Evolutionary conservation across 2,797 vertebrate species (phyloP).

Genomic region (Sarcophilus harrisii): DNA sequence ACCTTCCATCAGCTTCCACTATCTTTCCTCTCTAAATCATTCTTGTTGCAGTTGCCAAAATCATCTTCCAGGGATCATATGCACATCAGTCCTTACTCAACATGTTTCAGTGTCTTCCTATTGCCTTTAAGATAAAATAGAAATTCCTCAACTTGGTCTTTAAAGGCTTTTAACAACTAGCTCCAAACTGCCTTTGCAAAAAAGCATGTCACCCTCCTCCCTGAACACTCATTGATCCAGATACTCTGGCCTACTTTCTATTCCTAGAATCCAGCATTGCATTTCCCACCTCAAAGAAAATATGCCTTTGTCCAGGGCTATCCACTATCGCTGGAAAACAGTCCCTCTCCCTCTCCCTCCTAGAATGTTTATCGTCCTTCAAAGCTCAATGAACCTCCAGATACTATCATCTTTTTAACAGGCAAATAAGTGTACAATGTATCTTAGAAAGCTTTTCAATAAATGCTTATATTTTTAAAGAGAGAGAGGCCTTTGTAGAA

Average conservation of each 20-base stretch:
- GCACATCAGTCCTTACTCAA: neutral
- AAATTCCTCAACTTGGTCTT: neutral
- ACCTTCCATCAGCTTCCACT: neutral
- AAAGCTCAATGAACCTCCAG: neutral
- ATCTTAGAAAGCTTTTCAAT: slow-evolving; percentile 20
- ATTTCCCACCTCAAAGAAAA: neutral
- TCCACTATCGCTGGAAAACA: neutral
- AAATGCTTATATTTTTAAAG: slow-evolving; percentile 17
- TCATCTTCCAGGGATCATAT: neutral
- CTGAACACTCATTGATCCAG: neutral
- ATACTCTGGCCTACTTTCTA: neutral
- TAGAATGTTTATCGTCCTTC: neutral
- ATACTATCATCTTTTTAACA: neutral
- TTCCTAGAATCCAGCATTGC: neutral
- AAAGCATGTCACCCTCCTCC: neutral
- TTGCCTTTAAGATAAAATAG: neutral
- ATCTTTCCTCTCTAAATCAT: neutral
- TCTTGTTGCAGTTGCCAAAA: neutral
- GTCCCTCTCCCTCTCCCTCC: neutral
- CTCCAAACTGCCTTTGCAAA: neutral
- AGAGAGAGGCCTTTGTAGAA: neutral
- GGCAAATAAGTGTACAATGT: neutral
- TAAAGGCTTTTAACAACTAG: neutral
- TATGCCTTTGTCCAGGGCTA: neutral
- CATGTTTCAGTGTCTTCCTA: neutral